A percentile compares a stretch with the other conserved stretches of the same genome.
These are phyloP conservation scores for Holacanthella duospinosa DNA, from an alignment of 2,888 invertebrate genomes.

Conservation along the genomic window DNA sequence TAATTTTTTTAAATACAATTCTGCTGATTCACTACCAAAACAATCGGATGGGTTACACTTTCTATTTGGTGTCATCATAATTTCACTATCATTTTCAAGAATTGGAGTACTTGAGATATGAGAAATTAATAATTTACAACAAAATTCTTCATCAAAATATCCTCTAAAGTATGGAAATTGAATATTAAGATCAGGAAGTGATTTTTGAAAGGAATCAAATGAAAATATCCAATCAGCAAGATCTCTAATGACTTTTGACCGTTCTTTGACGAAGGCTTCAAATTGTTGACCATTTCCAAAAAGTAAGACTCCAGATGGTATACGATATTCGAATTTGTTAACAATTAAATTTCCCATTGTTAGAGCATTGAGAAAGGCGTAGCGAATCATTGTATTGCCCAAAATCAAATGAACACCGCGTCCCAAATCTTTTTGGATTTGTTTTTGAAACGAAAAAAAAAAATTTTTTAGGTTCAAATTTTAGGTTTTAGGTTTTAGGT, in stretches of 20 bases:
- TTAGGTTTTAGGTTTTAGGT: too few species aligned
- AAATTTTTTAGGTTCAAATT: too few species aligned
- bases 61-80: not conserved
- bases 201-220: conserved; percentile 21
- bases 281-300: conserved; percentile 27
- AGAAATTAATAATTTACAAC: conserved; percentile 24
- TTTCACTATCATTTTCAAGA: not conserved
- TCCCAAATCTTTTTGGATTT: conserved; percentile 19
- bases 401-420: conserved; percentile 33
- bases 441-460: not conserved
- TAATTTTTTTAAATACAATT: conserved; percentile 23
- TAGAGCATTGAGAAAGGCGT: conserved; percentile 31
- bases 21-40: conserved; percentile 20
- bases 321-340: conserved; percentile 35
- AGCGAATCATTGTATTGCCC: conserved; percentile 34
- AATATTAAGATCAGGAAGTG: conserved; percentile 20
- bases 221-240: conserved; percentile 35
- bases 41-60: conserved; percentile 22
- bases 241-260: conserved; percentile 23
- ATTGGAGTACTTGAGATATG: not conserved
- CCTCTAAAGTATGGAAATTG: conserved; percentile 32
- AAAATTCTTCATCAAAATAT: conserved; percentile 19
- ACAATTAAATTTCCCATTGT: conserved; percentile 25
- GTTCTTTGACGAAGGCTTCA: conserved; percentile 21
- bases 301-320: conserved; percentile 33